Evolutionary conservation across 2,113 vertebrate genomes (phyloP), one percentile per base, ranked within the genome.

Genomic region (Progne subis): DNA sequence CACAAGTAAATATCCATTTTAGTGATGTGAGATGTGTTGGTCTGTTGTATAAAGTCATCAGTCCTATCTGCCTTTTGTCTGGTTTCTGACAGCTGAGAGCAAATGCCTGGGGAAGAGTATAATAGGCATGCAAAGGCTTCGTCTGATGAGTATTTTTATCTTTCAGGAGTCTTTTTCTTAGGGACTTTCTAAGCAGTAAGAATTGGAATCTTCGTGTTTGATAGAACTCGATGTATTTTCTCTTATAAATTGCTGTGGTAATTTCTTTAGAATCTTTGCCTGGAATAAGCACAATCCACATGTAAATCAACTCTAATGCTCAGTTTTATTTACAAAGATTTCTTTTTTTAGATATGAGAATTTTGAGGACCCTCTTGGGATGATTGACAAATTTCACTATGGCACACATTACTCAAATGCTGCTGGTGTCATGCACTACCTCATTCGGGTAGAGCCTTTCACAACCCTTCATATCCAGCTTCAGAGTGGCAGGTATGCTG

Each of bases 371-470:
- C 99, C 99, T 6, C 98, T 99, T 31, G 99, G 99, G 31, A 99
- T 98, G 50, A 98, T 99, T 82, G 99, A 99, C 97, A 98, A 98
- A 60, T 99, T 99, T 95, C 99, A 99, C 95, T 99, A 99, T 55
- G 99, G 99, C 46, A 99, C 99, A 39, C 99, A 99, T 96, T 99
- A 99, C 93, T 99, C 99, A 19, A 99, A 99, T 68, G 98, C 99
- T 55, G 99, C 99, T 5, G 99, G 99, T 6, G 99, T 99, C 52
- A 99, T 99, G 99, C 99, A 99, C 96, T 99, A 99, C 95, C 97
- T 99, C 91, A 99, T 99, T 95, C 96, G 99, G 50, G 98, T 99
- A 53, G 99, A 99, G 94, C 99, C 99, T 53, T 99, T 99, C 95
- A 99, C 99, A 28, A 99, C 99, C 1, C 98, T 99, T 57, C 99